Percentiles rank a stretch among this genome's conserved stretches.
Evolutionary conservation across 2,888 invertebrate genomes (phyloP).

Genomic region (Drosophila nr. fundita): DNA sequence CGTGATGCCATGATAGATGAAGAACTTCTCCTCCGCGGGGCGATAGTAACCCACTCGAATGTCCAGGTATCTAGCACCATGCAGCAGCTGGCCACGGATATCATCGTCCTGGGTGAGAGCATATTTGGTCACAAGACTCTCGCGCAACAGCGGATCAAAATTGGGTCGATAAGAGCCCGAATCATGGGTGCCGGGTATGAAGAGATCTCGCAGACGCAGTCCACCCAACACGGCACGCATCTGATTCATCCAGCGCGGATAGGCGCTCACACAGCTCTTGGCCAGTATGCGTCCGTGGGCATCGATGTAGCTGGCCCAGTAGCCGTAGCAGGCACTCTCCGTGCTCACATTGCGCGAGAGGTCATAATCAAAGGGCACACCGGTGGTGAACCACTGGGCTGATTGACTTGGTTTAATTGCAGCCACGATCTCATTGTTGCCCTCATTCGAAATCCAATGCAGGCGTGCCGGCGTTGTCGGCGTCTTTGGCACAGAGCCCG

Average conservation of each 20-base stretch:
- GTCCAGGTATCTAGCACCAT: conserved; percentile 88
- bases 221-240: conserved; percentile 84
- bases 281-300: conserved; percentile 81
- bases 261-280: conserved; percentile 85
- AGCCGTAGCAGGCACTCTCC: conserved; percentile 83
- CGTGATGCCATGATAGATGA: conserved; percentile 87
- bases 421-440: conserved; percentile 74
- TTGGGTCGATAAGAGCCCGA: conserved; percentile 87
- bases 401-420: conserved; percentile 75
- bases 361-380: conserved; percentile 81
- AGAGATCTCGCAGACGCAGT: conserved; percentile 86
- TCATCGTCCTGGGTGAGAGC: conserved; percentile 87
- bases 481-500: background rate
- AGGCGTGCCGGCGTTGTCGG: conserved; percentile 15
- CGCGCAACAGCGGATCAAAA: conserved; percentile 82
- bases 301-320: conserved; percentile 84
- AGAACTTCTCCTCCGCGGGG: conserved; percentile 84
- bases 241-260: conserved; percentile 87
- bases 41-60: conserved; percentile 87
- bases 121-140: conserved; percentile 85
- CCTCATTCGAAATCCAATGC: conserved; percentile 82
- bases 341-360: conserved; percentile 78
- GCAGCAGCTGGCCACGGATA: conserved; percentile 87
- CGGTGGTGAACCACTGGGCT: conserved; percentile 83
- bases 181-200: conserved; percentile 90